These are phyloP conservation scores for Eilema griseolum DNA, from an alignment of 2,888 invertebrate species.

Conservation along the genomic window DNA sequence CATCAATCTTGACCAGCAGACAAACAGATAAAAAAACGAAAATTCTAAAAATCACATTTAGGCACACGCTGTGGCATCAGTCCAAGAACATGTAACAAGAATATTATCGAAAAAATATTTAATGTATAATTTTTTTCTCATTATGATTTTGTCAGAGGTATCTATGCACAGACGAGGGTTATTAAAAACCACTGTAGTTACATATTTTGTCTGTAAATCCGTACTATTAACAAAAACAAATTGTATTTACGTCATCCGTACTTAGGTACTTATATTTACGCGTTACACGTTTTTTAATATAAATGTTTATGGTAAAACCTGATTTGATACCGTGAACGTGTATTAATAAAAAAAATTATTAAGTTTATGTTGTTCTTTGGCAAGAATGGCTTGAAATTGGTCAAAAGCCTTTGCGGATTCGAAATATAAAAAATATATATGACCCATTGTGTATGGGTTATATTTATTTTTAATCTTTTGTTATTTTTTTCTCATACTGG, in stretches of 20 bases:
- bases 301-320: background rate
- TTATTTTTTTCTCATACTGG: no score
- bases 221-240: background rate
- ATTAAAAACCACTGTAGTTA: background rate
- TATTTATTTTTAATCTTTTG: no score
- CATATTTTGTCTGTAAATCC: conserved; percentile 1
- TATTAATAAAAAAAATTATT: background rate
- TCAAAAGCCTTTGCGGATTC: no score
- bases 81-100: background rate
- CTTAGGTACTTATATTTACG: background rate
- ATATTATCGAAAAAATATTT: no score
- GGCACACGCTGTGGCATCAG: no score
- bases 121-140: background rate
- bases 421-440: no score
- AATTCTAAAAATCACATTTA: no score
- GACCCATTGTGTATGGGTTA: no score
- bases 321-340: background rate
- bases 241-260: background rate
- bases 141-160: background rate
- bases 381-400: no score
- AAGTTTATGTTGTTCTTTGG: no score
- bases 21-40: no score
- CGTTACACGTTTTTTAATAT: background rate
- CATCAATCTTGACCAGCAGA: no score
- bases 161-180: background rate